A percentile compares a stretch with the other conserved stretches of the same genome.
Evolutionary conservation across 2,888 invertebrate species (phyloP).

Genomic region (Chorisops tibialis): DNA sequence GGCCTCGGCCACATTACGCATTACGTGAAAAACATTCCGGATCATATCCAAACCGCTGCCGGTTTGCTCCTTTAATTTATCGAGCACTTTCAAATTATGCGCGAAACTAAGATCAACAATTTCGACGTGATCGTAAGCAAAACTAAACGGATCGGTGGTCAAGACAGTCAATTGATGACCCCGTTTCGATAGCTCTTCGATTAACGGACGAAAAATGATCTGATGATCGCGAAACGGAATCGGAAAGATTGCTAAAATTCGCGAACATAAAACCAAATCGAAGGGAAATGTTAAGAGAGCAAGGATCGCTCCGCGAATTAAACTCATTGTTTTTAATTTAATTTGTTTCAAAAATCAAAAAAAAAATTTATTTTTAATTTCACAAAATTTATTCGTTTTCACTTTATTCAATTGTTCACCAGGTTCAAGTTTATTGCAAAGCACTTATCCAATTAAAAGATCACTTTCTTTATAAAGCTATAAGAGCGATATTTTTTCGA

Average conservation of each 20-base stretch:
- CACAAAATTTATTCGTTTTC: too few relatives aligned
- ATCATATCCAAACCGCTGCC: constrained; percentile 38
- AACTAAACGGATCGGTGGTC: constrained; percentile 52
- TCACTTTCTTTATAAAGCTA: too few relatives aligned
- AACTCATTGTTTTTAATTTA: not conserved
- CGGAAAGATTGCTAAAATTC: constrained; percentile 51
- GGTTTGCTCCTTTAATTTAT: constrained; percentile 35
- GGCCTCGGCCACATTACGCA: constrained; percentile 37
- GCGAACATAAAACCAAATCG: constrained; percentile 37
- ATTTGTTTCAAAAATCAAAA: not conserved
- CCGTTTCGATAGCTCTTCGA: constrained; percentile 48
- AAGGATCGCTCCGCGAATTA: not conserved
- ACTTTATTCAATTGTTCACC: too few relatives aligned
- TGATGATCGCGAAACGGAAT: constrained; percentile 55
- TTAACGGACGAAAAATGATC: constrained; percentile 50
- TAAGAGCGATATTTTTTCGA: too few relatives aligned
- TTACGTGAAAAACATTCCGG: constrained; percentile 37
- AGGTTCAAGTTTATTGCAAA: not conserved
- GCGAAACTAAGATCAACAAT: constrained; percentile 48
- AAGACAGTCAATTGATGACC: constrained; percentile 54
- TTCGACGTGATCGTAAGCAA: constrained; percentile 44
- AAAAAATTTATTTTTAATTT: not conserved
- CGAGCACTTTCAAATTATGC: constrained; percentile 36
- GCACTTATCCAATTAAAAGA: too few relatives aligned
- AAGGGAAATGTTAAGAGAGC: not conserved